Base-by-base conservation (phyloP, 1,140 invertebrate species). In the Drosophila parabipectinata region DNA sequence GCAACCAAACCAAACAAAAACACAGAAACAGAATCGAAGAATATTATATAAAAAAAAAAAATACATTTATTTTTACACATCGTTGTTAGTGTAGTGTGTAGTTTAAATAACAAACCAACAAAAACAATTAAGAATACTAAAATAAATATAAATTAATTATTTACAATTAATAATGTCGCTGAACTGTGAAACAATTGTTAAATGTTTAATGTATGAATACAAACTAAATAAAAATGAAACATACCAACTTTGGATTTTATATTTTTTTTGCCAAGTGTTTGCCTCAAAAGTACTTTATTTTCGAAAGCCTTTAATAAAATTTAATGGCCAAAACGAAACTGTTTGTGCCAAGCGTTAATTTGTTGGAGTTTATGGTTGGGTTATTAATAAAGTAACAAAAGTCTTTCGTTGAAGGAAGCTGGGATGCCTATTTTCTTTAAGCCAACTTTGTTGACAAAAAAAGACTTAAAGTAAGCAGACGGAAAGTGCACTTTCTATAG, bases 51-150 rank as follows among this genome's bases (percentile, higher is more conserved):
- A 24, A 61, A 68, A 18, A 68, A 18, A 15, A 18, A 78, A 47
- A 75, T 74, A 83, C 72, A 88, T 89, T 83, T 88, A 88, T 88
- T 88, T 88, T 88, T 88, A 88, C 83, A 88, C 83, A 83, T 88
- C 72, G 73, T 88, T 88, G 83, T 88, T 88, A 88, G 79, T 88
- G 84, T 88, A 88, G 83, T 88, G 63, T 60, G 79, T 88, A 88
- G 83, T 79, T 52, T 83, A 83, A 88, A 69, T 52, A 81, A 77
- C 52, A 73, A 67, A 34, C 30, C 64, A 74, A 63, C 24, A 28
- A 28, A 41, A 58, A 54, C 47, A 71, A 56, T 54, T 58, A 56
- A 68, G 71, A 30, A 10, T 54, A 61, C 56, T 44, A 68, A 69
- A 63, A 44, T 68, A 60, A 67, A 76, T 58, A 75, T 87, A 72